Base-by-base conservation (phyloP, 2,888 invertebrate species). In the Lobophora halterata region DNA sequence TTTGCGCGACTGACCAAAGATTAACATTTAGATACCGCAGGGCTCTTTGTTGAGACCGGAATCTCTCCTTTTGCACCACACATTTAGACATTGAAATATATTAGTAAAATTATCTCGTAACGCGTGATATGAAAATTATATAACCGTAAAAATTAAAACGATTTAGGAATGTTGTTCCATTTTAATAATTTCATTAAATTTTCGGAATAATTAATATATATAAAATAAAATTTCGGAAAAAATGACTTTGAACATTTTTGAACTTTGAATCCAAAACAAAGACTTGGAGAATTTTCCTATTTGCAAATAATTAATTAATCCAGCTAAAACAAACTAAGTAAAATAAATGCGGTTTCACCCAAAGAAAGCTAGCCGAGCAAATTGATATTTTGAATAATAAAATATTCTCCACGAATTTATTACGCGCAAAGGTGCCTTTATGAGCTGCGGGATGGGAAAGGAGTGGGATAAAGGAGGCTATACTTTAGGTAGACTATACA, bases 371-470 rank as follows among this genome's bases (percentile, higher is more conserved):
- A 68, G 65, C 70, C 56, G 65, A 71, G 74, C 70, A 83, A 86
- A 85, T 86, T 81, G 76, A 82, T 83, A 81, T 85, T 87, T 80
- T 86, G 83, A 86, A 87, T 87, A 87, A 86, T 87, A 86, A 86
- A 87, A 85, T 79, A 67, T 72, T 69, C 76, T 37, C 65, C 69
- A 56, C 49, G 52, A 72, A 81, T 86, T 82, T 87, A 86, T 87
- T 86, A 86, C 79, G 80, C 17, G 5, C 20, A 3, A 16, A 24
- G 23, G 7, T 2, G 5, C 21, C 10, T 9, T 37, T 43, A 26
- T 21, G 1, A 26, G 12, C 2, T 3, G 7, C 42, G 36, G 7
- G 12, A 36, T 20, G 17, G 11, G 3, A 1, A 26, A 28, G 24
- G 8, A 4, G 13, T 9, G 12, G 18, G 11, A 25, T 8, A 17